Conservation (phyloP, 2,888 invertebrate genomes). For the Drosophila cyrtoloma region DNA sequence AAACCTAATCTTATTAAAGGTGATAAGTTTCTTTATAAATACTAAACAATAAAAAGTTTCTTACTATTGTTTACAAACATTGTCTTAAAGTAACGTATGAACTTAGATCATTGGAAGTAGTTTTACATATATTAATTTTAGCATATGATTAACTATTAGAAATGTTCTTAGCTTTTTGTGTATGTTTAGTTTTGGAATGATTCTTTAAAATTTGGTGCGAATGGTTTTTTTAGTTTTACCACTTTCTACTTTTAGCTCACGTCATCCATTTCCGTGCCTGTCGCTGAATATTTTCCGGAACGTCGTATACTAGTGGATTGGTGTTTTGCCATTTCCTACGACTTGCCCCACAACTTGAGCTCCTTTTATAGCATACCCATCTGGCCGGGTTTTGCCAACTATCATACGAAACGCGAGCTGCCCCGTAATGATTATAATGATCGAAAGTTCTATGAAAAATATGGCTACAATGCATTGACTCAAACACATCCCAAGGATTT, state of each 20-base stretch:
- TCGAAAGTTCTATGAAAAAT: conserved; percentile 55
- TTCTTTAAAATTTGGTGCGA: not conserved
- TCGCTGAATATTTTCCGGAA: conserved; percentile 78
- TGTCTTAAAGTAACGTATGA: not conserved
- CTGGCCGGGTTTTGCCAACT: conserved; percentile 81
- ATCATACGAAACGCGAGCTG: conserved; percentile 50
- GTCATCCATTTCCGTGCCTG: conserved; percentile 82
- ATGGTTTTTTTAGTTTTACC: not conserved
- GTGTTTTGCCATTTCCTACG: conserved; percentile 84
- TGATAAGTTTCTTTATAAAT: not conserved
- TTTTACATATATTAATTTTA: not conserved
- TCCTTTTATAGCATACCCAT: conserved; percentile 83
- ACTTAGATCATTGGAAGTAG: not conserved
- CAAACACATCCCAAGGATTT: conserved; percentile 82
- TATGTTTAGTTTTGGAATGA: not conserved
- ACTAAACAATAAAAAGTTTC: not conserved
- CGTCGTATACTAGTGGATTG: conserved; percentile 83
- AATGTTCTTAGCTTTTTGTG: not conserved
- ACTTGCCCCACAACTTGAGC: conserved; percentile 73
- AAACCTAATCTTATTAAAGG: not conserved
- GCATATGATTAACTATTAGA: not conserved
- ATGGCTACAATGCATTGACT: conserved; percentile 42
- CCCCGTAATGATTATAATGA: conserved; percentile 20
- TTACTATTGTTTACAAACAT: not conserved
- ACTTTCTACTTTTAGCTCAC: conserved; percentile 68